These are phyloP conservation scores for Hoplodrina blanda DNA, from an alignment of 2,888 invertebrate species.

Conservation along the genomic window DNA sequence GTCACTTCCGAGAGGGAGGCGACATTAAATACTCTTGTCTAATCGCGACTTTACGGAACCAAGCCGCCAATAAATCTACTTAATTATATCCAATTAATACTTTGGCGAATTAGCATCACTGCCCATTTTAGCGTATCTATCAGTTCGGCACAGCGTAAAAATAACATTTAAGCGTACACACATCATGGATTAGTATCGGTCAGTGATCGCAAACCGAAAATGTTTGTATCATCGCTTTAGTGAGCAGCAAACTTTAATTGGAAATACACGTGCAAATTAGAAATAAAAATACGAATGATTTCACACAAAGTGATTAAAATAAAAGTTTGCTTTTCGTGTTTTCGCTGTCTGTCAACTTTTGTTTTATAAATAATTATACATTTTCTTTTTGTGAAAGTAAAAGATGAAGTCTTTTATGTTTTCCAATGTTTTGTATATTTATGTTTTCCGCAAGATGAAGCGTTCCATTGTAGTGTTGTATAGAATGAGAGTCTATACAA, in stretches of 20 bases:
- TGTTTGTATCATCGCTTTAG: constrained; percentile 36
- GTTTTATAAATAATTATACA: constrained; percentile 38
- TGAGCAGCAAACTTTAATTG: constrained; percentile 44
- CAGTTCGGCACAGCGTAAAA: constrained; percentile 44
- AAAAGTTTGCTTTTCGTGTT: constrained; percentile 30
- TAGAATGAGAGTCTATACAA: constrained; percentile 76
- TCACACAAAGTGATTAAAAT: constrained; percentile 31
- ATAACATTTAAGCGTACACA: constrained; percentile 39
- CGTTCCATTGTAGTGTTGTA: constrained; percentile 74
- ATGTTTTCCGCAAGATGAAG: constrained; percentile 68
- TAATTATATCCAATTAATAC: constrained; percentile 60
- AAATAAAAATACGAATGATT: constrained; percentile 21
- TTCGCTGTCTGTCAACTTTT: constrained; percentile 34
- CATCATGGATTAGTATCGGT: constrained; percentile 50
- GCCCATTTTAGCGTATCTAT: constrained; percentile 37
- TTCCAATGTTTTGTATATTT: constrained; percentile 65
- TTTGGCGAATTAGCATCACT: constrained; percentile 45
- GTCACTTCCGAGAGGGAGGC: constrained; percentile 22
- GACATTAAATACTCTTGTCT: constrained; percentile 47
- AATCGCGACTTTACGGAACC: constrained; percentile 44
- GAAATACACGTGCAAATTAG: constrained; percentile 31
- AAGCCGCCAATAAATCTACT: constrained; percentile 55
- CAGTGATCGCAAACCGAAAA: constrained; percentile 39
- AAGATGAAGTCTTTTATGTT: constrained; percentile 49
- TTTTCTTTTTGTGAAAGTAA: constrained; percentile 41